These are phyloP conservation scores for Heteropelma amictum DNA, from an alignment of 2,888 invertebrate genomes.

Conservation along the genomic window DNA sequence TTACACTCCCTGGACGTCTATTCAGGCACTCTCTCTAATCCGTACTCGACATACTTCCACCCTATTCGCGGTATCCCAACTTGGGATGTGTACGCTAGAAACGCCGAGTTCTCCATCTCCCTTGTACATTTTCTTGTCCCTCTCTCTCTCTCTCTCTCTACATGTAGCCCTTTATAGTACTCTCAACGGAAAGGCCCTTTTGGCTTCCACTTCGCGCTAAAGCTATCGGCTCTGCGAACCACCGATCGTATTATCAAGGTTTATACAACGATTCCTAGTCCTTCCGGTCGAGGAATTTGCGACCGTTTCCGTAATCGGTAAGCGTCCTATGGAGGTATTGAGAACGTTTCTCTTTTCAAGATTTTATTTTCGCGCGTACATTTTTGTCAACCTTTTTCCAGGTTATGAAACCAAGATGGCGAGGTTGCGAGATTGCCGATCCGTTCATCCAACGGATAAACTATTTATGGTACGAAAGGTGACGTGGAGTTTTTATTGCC, in stretches of 20 bases:
- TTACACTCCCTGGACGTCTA: constrained; percentile 12
- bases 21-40: constrained; percentile 57
- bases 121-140: background rate
- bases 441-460: background rate
- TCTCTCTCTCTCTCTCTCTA: background rate
- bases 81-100: constrained; percentile 39
- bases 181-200: constrained; percentile 29
- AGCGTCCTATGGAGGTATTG: background rate
- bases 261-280: constrained; percentile 9
- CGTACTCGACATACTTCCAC: constrained; percentile 59
- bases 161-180: constrained; percentile 13
- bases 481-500: constrained; percentile 41
- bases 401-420: too few species aligned
- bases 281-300: background rate
- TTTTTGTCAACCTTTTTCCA: too few species aligned
- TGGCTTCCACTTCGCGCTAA: constrained; percentile 35
- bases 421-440: background rate
- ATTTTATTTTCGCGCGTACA: too few species aligned
- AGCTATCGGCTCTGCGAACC: constrained; percentile 22
- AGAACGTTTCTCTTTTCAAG: constrained; percentile 7
- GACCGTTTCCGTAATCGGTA: too few species aligned
- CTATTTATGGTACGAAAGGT: background rate
- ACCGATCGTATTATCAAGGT: constrained; percentile 40
- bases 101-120: constrained; percentile 19
- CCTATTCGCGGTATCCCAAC: constrained; percentile 43